A percentile compares a stretch with the other conserved stretches of the same genome.
phyloP scores from a whole-genome alignment of 1,140 invertebrate genomes.

The Drosophila simulans region DNA sequence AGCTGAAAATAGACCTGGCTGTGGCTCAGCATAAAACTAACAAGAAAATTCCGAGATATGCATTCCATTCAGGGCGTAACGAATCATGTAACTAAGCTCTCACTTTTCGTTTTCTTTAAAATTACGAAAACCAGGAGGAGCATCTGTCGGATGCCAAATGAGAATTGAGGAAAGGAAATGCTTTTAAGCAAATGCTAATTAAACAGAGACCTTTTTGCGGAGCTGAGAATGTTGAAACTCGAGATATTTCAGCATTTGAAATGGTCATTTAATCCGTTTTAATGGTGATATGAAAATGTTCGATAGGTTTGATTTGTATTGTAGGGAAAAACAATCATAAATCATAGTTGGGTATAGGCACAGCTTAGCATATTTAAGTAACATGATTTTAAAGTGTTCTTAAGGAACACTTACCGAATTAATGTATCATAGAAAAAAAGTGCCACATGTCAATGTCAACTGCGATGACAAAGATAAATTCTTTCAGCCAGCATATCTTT shows the following conservation, averaged over 20 bases:
- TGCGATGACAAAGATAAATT: constrained; percentile 79
- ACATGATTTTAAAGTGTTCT: background rate
- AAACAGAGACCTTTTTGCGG: constrained; percentile 7
- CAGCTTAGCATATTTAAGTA: too few species aligned
- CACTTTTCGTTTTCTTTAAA: constrained; percentile 34
- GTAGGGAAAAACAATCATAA: background rate
- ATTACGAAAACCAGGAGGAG: constrained; percentile 16
- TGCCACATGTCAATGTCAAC: constrained; percentile 79
- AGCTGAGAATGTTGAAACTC: too few species aligned
- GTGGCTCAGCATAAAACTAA: constrained; percentile 40
- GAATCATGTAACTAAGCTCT: constrained; percentile 29
- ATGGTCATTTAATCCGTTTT: background rate
- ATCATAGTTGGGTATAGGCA: background rate
- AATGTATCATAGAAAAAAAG: constrained; percentile 23
- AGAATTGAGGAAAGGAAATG: constrained; percentile 18
- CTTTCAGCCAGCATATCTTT: constrained; percentile 6
- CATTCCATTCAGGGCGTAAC: constrained; percentile 35
- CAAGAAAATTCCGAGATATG: constrained; percentile 28
- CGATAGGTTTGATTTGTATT: background rate
- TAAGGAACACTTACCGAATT: constrained; percentile 7
- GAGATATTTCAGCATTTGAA: background rate
- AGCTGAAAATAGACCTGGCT: constrained; percentile 27
- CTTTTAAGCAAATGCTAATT: constrained; percentile 28
- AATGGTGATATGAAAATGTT: background rate
- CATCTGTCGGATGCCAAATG: constrained; percentile 17